Evolutionary conservation across 2,797 vertebrate species (phyloP), one percentile per base, ranked within the genome.

Genomic region (Hippocampus kuda): DNA sequence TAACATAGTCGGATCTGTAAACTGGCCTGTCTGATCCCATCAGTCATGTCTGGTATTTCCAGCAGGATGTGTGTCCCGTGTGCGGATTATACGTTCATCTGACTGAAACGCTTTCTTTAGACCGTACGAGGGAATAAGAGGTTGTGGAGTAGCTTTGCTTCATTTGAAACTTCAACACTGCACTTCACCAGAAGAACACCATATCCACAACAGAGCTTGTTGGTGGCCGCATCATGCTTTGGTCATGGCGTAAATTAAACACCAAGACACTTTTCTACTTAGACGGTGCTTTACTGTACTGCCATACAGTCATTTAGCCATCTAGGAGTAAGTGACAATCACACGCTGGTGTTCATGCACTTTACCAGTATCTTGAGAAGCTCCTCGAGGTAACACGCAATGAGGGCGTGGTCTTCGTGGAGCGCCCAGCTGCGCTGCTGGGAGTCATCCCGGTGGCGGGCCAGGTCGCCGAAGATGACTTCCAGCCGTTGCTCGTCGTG

Each of bases 401-500:
- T 98, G 70, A 98, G 94, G 0, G 91, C 90, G 62, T 94, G 94
- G 22, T 99, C 97, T 74, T 99, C 97, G 0, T 99, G 94, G 41
- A 99, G 92, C 0, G 97, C 97, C 97, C 97, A 99, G 88, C 97
- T 98, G 22, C 97, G 93, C 88, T 99, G 97, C 89, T 99, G 97
- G 1, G 97, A 92, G 2, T 99, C 97, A 0, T 97, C 96, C 60
- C 95, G 91, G 81, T 95, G 93, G 44, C 92, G 91, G 22, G 93
- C 89, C 74, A 99, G 89, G 84, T 99, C 97, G 0, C 90, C 80
- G 1, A 99, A 98, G 86, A 99, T 99, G 78, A 98, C 96, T 81
- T 98, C 95, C 83, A 99, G 88, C 20, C 97, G 90, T 90, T 97
- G 93, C 77, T 98, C 95, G 0, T 99, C 97, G 0, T 98, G 95